Base-by-base conservation (phyloP, 2,113 vertebrate species). In the Nannospalax galili region DNA sequence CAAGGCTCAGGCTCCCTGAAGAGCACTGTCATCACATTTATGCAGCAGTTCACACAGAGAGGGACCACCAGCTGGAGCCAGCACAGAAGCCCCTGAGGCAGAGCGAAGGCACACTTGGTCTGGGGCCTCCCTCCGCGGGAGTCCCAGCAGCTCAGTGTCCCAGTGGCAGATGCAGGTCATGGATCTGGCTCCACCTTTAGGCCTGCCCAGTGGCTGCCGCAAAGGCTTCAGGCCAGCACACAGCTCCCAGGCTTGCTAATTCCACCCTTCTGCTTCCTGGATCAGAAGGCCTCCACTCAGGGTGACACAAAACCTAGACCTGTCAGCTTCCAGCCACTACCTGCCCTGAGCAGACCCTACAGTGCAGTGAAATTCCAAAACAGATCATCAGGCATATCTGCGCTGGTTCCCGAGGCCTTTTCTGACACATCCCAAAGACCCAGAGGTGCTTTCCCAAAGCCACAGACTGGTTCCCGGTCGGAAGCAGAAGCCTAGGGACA, bases 401-500 rank as follows among this genome's bases (percentile, higher is more conserved):
- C 1, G 11, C 19, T 0, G 0, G 19, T 1, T 20, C 11, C 77
- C 72, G 35, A 7, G 14, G 4, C 16, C 32, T 65, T 26, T 22
- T 52, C 45, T 67, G 1, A 52, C 11, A 8, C 3, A 1, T 32
- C 8, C 19, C 84, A 42, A 58, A 30, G 92, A 78, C 73, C 58
- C 37, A 72, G 1, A 22, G 28, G 1, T 2, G 0, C 1, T 0
- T n/a, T 22, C n/a, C 78, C 15, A 6, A 60, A 70, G 26, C 37
- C 2, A 14, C 0, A 3, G 17, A 24, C 1, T 2, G 3, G 12
- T 20, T 45, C 78, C 73, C n/a, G 28, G 26, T 7, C 62, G 7
- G 60, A 78, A 26, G 37, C 22, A 32, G n/a, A n/a, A n/a, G n/a
- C n/a, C n/a, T n/a, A n/a, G n/a, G 58, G 52, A 45, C 8, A 22